These are phyloP conservation scores for Eubasilissa regina DNA, from an alignment of 1,140 invertebrate genomes.

Conservation along the genomic window DNA sequence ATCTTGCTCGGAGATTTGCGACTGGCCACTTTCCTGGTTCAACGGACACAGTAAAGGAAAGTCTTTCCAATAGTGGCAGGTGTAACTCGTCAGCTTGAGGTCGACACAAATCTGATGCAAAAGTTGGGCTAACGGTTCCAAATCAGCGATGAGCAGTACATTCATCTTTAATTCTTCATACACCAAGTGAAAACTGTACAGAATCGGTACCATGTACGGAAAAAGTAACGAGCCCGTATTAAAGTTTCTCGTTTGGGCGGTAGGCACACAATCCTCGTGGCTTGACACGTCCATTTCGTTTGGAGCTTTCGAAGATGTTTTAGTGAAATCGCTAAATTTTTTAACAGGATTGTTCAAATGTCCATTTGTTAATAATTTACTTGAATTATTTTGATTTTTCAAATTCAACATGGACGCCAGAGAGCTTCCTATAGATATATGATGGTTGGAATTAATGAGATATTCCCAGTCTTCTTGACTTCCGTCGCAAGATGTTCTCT, in stretches of 20 bases:
- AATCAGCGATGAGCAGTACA: constrained; percentile 78
- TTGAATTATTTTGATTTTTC: constrained; percentile 46
- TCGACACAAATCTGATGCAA: constrained; percentile 86
- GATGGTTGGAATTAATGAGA: constrained; percentile 76
- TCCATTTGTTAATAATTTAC: constrained; percentile 28
- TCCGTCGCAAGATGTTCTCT: constrained; percentile 76
- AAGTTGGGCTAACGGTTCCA: constrained; percentile 80
- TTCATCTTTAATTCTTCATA: constrained; percentile 95
- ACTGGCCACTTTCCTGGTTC: constrained; percentile 65
- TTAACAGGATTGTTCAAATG: constrained; percentile 42
- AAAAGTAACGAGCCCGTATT: constrained; percentile 82
- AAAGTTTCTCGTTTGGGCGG: constrained; percentile 70
- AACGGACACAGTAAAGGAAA: constrained; percentile 78
- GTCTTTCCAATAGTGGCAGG: constrained; percentile 90
- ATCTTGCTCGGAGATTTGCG: constrained; percentile 71
- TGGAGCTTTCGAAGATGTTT: constrained; percentile 17
- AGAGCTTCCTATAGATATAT: constrained; percentile 64
- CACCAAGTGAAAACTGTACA: constrained; percentile 88
- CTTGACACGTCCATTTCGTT: constrained; percentile 53
- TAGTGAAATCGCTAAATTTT: constrained; percentile 34
- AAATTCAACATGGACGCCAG: constrained; percentile 66
- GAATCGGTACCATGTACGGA: constrained; percentile 80
- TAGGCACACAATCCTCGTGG: constrained; percentile 51
- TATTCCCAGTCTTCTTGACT: constrained; percentile 86
- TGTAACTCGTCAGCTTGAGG: constrained; percentile 81